Conservation (phyloP, 2,797 vertebrate genomes). For the Sebastes cheni region DNA sequence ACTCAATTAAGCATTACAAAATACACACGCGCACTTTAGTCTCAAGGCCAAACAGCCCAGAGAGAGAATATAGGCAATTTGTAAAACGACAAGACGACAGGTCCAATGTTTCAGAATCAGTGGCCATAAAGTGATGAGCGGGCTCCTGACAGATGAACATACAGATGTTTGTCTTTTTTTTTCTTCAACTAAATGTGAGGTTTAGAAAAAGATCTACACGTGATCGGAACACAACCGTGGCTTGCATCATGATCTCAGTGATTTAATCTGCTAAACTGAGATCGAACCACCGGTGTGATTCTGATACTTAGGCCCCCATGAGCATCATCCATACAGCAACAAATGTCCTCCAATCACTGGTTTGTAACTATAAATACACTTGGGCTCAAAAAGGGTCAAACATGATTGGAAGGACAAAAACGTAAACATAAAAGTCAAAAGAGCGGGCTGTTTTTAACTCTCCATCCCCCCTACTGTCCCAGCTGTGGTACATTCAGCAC, state of each 20-base stretch:
- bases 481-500: conserved; percentile 51
- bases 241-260: conserved; percentile 11
- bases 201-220: conserved; percentile 14
- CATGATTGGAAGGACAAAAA: conserved; percentile 24
- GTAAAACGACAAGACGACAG: conserved; percentile 48
- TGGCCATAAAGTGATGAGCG: background rate
- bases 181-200: conserved; percentile 5
- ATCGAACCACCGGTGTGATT: conserved; percentile 32
- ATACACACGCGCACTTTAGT: conserved; percentile 62
- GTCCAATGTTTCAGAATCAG: conserved; percentile 40
- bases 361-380: conserved; percentile 31
- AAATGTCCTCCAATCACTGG: conserved; percentile 10
- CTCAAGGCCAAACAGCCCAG: conserved; percentile 49
- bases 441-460: background rate
- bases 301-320: background rate
- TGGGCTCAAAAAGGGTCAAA: conserved; percentile 27
- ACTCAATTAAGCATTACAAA: conserved; percentile 69
- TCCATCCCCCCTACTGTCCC: background rate
- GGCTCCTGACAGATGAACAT: background rate
- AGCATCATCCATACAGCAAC: background rate
- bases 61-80: conserved; percentile 58
- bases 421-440: conserved; percentile 30
- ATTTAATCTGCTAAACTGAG: conserved; percentile 15
- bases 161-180: background rate
- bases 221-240: conserved; percentile 19